Percentiles rank a stretch among this genome's conserved stretches.
These are phyloP conservation scores for Oscheius sp. DNA, from an alignment of 2,888 invertebrate genomes.

Conservation along the genomic window DNA sequence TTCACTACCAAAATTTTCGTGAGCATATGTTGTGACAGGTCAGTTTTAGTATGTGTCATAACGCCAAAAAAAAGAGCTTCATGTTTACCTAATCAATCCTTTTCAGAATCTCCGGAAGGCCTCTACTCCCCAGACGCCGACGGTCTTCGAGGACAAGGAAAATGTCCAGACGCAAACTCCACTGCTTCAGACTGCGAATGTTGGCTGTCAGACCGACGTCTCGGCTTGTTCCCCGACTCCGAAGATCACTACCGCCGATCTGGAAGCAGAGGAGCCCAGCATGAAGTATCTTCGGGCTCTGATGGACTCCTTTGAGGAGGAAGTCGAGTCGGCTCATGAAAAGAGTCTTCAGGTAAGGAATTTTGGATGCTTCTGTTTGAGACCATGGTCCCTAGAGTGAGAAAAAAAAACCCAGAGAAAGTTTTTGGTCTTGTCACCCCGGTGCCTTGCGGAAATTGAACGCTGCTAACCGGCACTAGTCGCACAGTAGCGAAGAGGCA, in stretches of 20 bases:
- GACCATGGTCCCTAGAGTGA: too few relatives aligned
- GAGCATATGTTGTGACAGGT: too few relatives aligned
- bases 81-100: background rate
- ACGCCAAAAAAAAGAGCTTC: too few relatives aligned
- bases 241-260: background rate
- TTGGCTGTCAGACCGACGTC: constrained; percentile 4
- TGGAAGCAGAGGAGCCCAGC: background rate
- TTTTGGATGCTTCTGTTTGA: background rate
- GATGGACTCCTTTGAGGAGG: background rate
- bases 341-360: background rate
- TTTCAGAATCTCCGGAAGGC: background rate
- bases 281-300: background rate
- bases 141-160: constrained; percentile 7
- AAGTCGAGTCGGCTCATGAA: background rate
- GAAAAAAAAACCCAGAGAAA: background rate
- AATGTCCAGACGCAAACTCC: constrained; percentile 6
- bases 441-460: too few relatives aligned
- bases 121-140: background rate
- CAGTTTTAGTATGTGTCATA: too few relatives aligned
- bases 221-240: constrained; percentile 1
- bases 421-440: background rate
- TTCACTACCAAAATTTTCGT: too few relatives aligned
- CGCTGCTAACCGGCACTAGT: too few relatives aligned
- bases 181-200: background rate
- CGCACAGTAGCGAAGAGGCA: too few relatives aligned